Evolutionary conservation across 2,888 invertebrate genomes (phyloP).

Genomic region (Meteorus cinctellus): DNA sequence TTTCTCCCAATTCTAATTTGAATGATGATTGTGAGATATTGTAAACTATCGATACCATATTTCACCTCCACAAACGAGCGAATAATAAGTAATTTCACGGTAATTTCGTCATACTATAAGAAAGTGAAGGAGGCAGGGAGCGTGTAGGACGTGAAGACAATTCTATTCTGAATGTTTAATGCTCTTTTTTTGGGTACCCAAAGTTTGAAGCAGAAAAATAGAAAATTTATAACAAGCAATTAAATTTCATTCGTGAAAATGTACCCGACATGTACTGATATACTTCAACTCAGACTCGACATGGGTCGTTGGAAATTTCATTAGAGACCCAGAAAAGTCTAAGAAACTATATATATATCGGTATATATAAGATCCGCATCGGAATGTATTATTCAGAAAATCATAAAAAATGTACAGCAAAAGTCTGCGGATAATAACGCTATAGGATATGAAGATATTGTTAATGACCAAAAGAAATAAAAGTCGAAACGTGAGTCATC

Average conservation of each 20-base stretch:
- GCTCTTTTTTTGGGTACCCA: not conserved
- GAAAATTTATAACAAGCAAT: slow-evolving; percentile 30
- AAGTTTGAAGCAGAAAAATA: not conserved
- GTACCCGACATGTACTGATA: not conserved
- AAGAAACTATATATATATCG: not conserved
- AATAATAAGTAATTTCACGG: too few relatives aligned
- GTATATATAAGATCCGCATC: not conserved
- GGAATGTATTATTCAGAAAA: not conserved
- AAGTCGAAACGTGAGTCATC: slow-evolving; percentile 1
- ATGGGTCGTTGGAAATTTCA: not conserved
- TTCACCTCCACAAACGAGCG: too few relatives aligned
- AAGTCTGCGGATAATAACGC: not conserved
- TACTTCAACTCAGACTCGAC: not conserved
- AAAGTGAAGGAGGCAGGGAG: not conserved
- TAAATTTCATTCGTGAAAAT: slow-evolving; percentile 21
- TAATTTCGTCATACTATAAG: too few relatives aligned
- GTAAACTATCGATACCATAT: too few relatives aligned
- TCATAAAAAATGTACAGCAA: not conserved
- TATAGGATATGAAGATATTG: not conserved
- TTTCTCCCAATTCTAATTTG: too few relatives aligned
- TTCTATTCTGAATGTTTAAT: too few relatives aligned
- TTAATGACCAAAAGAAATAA: slow-evolving; percentile 17
- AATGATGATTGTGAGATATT: too few relatives aligned
- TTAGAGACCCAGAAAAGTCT: not conserved
- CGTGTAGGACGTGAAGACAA: not conserved